These are phyloP conservation scores for human DNA, from an alignment of 2,113 vertebrate species.

Conservation along the genomic window GRCh38 chr2:39255001-39255500, in stretches of 20 bases:
- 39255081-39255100: background rate
- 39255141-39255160: background rate
- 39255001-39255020: background rate
- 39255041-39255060: background rate
- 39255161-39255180: background rate
- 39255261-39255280: background rate
- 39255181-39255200: background rate
- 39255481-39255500: background rate
- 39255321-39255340: background rate
- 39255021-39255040: background rate
- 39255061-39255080: background rate
- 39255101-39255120: background rate
- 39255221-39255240: background rate
- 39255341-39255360: slow-evolving; percentile 2
- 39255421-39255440: background rate
- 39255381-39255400: background rate
- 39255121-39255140: background rate
- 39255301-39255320: background rate
- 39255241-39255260: background rate
- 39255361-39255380: background rate
- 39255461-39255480: background rate
- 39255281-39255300: background rate
- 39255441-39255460: background rate
- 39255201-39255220: background rate
- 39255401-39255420: background rate